Evolutionary conservation across 2,888 invertebrate species (phyloP).

Genomic region (Xanthia togata): DNA sequence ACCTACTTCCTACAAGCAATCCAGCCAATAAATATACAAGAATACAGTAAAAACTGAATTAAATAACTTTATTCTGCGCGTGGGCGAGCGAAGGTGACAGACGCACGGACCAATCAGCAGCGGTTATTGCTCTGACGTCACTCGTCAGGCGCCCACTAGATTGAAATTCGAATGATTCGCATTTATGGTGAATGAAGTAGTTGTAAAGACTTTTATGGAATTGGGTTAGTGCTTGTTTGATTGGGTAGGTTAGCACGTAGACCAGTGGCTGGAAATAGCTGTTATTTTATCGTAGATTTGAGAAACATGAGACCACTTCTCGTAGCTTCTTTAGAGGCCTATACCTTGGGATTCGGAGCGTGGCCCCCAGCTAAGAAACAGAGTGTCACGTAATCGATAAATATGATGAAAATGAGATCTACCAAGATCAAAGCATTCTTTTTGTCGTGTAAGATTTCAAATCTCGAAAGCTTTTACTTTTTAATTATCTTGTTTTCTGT

Average conservation of each 20-base stretch:
- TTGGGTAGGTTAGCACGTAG: conserved; percentile 22
- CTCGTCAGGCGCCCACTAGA: conserved; percentile 63
- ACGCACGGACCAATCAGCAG: conserved; percentile 57
- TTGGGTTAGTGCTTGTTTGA: conserved; percentile 45
- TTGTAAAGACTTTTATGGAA: conserved; percentile 52
- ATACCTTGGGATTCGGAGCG: not conserved
- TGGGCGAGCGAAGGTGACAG: conserved; percentile 70
- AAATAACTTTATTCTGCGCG: conserved; percentile 64
- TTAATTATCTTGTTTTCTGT: not conserved
- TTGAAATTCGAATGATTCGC: conserved; percentile 59
- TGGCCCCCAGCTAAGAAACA: not conserved
- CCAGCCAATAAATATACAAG: conserved; percentile 38
- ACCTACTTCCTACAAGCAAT: conserved; percentile 58
- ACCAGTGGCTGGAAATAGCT: conserved; percentile 4
- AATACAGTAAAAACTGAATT: conserved; percentile 56
- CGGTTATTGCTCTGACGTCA: conserved; percentile 63
- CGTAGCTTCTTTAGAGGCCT: not conserved
- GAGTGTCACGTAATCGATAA: not conserved
- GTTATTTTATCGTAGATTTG: not conserved
- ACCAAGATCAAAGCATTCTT: too few species aligned
- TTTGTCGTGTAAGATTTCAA: not conserved
- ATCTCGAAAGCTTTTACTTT: not conserved
- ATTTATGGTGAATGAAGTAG: conserved; percentile 65
- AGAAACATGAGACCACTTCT: not conserved
- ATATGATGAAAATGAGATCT: not conserved